phyloP scores from a whole-genome alignment of 92 coral and sea anemone species.

The Parazoanthus atlanticus region DNA sequence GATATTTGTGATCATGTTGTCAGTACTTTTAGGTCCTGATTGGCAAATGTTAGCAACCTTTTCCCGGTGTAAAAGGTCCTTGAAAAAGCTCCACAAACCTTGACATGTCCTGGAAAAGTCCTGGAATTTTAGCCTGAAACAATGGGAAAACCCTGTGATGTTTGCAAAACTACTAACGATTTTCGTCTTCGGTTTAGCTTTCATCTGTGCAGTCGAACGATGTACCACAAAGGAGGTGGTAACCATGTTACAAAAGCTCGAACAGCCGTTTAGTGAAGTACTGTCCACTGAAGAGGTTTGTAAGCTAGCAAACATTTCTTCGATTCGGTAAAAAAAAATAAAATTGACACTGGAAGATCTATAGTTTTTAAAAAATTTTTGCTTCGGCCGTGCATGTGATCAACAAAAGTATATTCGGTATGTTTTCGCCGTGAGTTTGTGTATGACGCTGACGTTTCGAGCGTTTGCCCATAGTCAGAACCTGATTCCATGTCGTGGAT shows the following conservation, averaged over 20 bases:
- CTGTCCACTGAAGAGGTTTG: constrained; percentile 37
- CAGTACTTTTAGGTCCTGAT: no score
- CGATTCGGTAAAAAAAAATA: not conserved
- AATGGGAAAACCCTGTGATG: not conserved
- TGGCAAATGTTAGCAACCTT: not conserved
- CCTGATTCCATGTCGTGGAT: no score
- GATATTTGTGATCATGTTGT: no score
- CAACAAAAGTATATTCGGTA: no score
- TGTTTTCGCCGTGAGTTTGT: no score
- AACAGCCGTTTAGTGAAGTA: constrained; percentile 17
- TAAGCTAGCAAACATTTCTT: not conserved
- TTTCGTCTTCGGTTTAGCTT: constrained; percentile 2
- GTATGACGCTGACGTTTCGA: no score
- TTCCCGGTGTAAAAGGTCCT: not conserved
- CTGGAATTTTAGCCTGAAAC: not conserved
- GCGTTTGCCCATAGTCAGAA: no score
- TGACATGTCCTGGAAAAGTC: not conserved
- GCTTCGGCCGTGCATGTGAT: no score
- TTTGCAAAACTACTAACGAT: not conserved
- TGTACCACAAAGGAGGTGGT: constrained; percentile 23
- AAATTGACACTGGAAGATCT: not conserved
- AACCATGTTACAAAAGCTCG: constrained; percentile 16
- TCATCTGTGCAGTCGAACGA: constrained; percentile 18
- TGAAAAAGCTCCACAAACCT: not conserved
- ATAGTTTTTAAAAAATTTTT: not conserved